Base-by-base conservation (phyloP, 2,888 invertebrate genomes). In the Agrotis exclamationis region DNA sequence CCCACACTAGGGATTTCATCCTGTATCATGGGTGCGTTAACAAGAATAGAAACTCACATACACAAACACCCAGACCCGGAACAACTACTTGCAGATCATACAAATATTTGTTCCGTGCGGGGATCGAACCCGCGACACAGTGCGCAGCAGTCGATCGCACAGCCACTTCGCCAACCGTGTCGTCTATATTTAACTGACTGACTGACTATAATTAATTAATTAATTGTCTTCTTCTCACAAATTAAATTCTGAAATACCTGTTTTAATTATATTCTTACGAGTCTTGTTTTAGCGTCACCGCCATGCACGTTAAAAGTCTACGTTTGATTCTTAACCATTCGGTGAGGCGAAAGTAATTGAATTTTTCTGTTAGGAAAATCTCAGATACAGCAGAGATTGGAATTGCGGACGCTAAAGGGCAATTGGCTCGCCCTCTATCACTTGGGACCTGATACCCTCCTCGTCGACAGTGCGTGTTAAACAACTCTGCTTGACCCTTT, bases 381-480 rank as follows among this genome's bases (percentile, higher is more conserved):
- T 72, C 72, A 81, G 78, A 63, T 59, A 82, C 63, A 63, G 62
- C 82, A 63, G 62, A 63, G 78, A 78, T 70, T 81, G 78, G 53
- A 81, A 81, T 78, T 82, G 72, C 78, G 63, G 50, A 56, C 82
- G 79, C 79, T 82, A 78, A 82, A 79, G 78, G 78, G 78, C 78
- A 81, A 78, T 81, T 78, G 78, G 65, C 72, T 81, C 82, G 78
- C 65, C 78, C 78, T 78, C 82, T 77, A 77, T 77, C 78, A 78
- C 82, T 71, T 66, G 78, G 79, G 82, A 78, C 73, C 82, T 77
- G 50, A 78, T 78, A 70, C 63, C 78, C 77, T 82, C 82, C 71
- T 48, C 73, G 71, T 44, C 65, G 70, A 64, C 70, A 76, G 59
- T 76, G 76, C 63, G 77, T 76, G 79, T 82, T 65, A 71, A 79